phyloP scores from a whole-genome alignment of 2,113 vertebrate genomes.

The Stegostoma tigrinum region DNA sequence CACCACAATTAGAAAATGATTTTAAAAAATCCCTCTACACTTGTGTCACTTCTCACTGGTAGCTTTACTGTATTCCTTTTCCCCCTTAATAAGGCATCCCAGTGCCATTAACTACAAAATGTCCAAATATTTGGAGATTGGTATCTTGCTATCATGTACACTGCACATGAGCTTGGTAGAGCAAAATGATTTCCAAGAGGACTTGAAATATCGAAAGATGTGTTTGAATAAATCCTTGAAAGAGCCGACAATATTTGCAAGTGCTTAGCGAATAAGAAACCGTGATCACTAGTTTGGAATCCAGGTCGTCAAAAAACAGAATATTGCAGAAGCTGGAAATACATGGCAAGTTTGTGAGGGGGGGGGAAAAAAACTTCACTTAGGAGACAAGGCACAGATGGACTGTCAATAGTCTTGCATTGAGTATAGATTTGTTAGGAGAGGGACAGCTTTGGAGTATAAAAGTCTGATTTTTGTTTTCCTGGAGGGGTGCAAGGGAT shows the following conservation, averaged over 20 bases:
- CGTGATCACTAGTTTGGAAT: background rate
- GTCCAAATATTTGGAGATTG: background rate
- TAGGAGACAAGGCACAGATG: too few species aligned
- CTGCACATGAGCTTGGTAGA: background rate
- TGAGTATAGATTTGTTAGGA: background rate
- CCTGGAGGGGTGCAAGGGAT: background rate
- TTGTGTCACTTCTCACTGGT: too few species aligned
- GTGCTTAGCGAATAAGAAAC: background rate
- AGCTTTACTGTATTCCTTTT: too few species aligned
- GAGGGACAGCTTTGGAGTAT: background rate
- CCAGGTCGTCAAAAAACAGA: background rate
- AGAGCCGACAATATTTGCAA: background rate
- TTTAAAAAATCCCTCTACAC: background rate
- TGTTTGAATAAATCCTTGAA: background rate
- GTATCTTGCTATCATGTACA: background rate
- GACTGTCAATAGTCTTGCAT: background rate
- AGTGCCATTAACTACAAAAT: background rate
- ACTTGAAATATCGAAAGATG: background rate
- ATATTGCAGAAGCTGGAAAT: background rate
- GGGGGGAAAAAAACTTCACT: background rate
- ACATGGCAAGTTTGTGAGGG: background rate
- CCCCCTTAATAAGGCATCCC: too few species aligned
- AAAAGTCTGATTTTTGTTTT: background rate
- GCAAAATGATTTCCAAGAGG: background rate
- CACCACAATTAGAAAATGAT: background rate